Percentiles rank a stretch among this genome's conserved stretches.
phyloP scores from a whole-genome alignment of 2,113 vertebrate species.

The Phodopus roborovskii region DNA sequence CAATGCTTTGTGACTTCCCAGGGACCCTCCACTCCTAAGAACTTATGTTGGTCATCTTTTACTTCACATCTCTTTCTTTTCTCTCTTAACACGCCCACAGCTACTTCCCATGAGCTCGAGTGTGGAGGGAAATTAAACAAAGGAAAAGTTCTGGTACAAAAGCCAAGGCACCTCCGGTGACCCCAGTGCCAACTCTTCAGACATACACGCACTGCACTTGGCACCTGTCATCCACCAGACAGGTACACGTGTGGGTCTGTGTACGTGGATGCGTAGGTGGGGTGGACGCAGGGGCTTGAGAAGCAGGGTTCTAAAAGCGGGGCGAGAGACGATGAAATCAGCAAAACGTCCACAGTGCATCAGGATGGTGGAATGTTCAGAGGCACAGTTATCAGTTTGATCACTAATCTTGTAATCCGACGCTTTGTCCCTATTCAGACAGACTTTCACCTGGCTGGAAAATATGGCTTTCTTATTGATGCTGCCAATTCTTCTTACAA shows the following conservation, averaged over 20 bases:
- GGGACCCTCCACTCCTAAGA: not conserved
- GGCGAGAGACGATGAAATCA: not conserved
- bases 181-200: not conserved
- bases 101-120: not conserved
- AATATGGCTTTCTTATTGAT: constrained; percentile 20
- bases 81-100: not conserved
- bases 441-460: not conserved
- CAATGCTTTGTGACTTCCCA: not conserved
- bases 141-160: not conserved
- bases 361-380: not conserved
- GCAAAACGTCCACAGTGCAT: not conserved
- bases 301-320: not conserved
- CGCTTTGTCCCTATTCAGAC: not conserved
- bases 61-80: not conserved
- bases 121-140: not conserved
- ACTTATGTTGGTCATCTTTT: not conserved
- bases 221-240: not conserved
- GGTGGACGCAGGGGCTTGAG: not conserved
- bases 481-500: not conserved
- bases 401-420: not conserved
- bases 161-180: not conserved
- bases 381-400: not conserved
- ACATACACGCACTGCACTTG: not conserved
- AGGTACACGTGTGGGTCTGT: not conserved
- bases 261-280: not conserved